Evolutionary conservation across 2,797 vertebrate genomes (phyloP), one percentile per base, ranked within the genome.

Genomic region (Schizothorax lantsangensis): DNA sequence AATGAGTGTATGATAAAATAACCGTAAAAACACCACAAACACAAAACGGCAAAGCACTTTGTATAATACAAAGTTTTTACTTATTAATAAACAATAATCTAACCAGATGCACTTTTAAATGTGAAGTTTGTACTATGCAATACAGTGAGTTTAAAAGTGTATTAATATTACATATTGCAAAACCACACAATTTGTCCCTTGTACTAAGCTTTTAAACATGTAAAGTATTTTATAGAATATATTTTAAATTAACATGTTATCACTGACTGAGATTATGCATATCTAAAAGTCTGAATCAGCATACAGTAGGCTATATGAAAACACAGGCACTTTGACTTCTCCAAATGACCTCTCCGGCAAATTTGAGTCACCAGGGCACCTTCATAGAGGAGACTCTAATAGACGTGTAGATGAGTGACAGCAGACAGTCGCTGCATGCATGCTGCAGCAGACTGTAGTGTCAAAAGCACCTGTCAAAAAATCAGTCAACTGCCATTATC

Each of bases 391-490:
- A 52, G 62, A 36, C 45, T 23, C 12, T 74, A 23, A 14, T 7
- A 62, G 78, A 73, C 71, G 90, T 91, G 85, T 88, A 85, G 89
- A 92, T 87, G 84, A 93, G 92, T 94, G 95, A 95, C 93, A 94
- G 93, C 83, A 93, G 93, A 94, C 93, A 93, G 94, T 95, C 93
- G 91, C 93, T 92, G 86, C 91, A 57, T 92, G 86, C 91, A 52
- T 91, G 90, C 91, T 88, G 92, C 81, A 91, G 91, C 92, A 82
- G 90, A 90, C 91, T 91, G 92, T 91, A 75, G 91, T 93, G 94
- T 95, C 94, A 94, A 82, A 81, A 86, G 69, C 93, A 95, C 93
- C 93, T 95, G 95, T 94, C 95, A 95, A 93, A 93, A 79, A 94
- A 93, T 95, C 95, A 95, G 91, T 96, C 89, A 83, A 79, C 88